These are phyloP conservation scores for Enteromius afrohamiltoni DNA, from an alignment of 2,797 vertebrate genomes.

Conservation along the genomic window DNA sequence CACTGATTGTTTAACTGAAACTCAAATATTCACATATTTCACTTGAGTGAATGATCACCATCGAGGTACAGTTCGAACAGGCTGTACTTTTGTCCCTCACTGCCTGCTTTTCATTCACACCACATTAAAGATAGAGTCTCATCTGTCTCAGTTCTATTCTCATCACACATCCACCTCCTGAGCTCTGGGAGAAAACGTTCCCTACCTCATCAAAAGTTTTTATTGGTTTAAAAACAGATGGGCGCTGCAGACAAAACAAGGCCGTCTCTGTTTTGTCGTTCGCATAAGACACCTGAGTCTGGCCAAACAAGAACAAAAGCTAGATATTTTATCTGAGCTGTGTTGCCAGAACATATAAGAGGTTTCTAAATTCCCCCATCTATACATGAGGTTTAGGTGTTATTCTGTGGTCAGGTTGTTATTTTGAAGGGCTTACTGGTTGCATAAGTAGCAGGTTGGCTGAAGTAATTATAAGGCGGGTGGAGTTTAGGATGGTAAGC, in stretches of 20 bases:
- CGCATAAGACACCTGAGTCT: conserved; percentile 48
- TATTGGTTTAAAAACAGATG: conserved; percentile 58
- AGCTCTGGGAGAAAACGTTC: conserved; percentile 42
- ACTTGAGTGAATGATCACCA: neutral
- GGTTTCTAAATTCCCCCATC: neutral
- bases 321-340: conserved; percentile 24
- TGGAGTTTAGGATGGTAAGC: conserved; percentile 42
- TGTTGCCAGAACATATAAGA: conserved; percentile 8
- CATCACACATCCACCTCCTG: conserved; percentile 13
- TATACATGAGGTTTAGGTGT: neutral
- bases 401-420: conserved; percentile 19
- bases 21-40: neutral
- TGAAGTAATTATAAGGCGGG: conserved; percentile 21
- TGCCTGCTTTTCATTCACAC: conserved; percentile 3
- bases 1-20: neutral
- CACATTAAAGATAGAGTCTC: conserved; percentile 19
- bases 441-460: conserved; percentile 35
- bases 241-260: conserved; percentile 42
- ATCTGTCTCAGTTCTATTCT: conserved; percentile 20
- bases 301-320: conserved; percentile 27
- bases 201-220: conserved; percentile 49
- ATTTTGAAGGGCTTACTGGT: conserved; percentile 29
- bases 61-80: conserved; percentile 10
- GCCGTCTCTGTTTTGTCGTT: conserved; percentile 22
- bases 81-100: conserved; percentile 20